Evolutionary conservation across 64 coral and sea anemone genomes (phyloP).

Genomic region (Dendronephthya gigantea): DNA sequence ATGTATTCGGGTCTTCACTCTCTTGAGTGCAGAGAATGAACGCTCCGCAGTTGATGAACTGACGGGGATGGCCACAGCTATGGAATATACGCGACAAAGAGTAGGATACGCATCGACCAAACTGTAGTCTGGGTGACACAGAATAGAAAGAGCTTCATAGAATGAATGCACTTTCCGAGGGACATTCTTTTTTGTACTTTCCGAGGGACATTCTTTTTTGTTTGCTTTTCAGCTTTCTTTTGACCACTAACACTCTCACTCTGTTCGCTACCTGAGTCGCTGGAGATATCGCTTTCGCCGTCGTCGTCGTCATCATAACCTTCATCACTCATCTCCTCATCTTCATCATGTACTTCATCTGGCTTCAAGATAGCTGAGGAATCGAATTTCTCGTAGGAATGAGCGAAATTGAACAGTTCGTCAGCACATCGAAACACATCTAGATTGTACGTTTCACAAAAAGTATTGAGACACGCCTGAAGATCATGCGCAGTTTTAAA

Average conservation of each 20-base stretch:
- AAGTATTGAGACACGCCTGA: background rate
- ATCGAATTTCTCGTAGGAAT: background rate
- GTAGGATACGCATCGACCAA: constrained; percentile 8
- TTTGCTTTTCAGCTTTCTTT: background rate
- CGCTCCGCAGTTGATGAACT: background rate
- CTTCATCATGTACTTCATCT: background rate
- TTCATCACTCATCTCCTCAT: background rate
- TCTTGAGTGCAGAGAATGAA: constrained; percentile 14
- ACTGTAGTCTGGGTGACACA: background rate
- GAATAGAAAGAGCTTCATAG: background rate
- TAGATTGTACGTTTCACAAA: background rate
- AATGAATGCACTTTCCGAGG: too few relatives aligned
- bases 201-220: background rate
- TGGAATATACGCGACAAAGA: background rate
- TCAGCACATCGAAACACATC: background rate
- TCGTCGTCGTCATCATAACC: background rate
- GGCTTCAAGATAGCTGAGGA: background rate
- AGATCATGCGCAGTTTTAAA: background rate
- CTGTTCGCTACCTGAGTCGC: background rate
- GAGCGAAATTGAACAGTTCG: background rate
- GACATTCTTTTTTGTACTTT: background rate
- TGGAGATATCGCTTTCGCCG: background rate
- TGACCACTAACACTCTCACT: background rate
- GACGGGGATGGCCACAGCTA: background rate
- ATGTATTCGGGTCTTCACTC: background rate